Base-by-base conservation (phyloP, 2,888 invertebrate species). In the Drosophila colorata region DNA sequence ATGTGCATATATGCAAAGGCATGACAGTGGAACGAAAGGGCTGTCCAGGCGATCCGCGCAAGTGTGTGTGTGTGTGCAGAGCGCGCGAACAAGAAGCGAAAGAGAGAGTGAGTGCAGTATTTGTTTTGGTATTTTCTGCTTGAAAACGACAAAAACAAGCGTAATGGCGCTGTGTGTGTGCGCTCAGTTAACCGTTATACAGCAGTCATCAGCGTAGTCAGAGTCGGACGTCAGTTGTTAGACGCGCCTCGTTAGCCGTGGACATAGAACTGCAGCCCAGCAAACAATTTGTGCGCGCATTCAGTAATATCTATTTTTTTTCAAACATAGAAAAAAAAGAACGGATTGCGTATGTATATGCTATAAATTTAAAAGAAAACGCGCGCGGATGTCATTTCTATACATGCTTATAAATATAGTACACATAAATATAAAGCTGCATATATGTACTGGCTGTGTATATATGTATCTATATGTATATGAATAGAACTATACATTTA, bases 161-260 rank as follows among this genome's bases (percentile, higher is more conserved):
- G 52, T 16, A 25, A 35, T 55, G 52, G 43, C 33, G 38, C n/a
- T 47, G 14, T 52, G 31, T 43, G 13, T 48, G 35, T 58, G 44
- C 55, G 66, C 56, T 59, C 60, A 56, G 66, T 74, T 74, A 74
- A 74, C 72, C 72, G 72, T 72, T 72, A 72, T 72, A 68, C 52
- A 64, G 38, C 69, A 52, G 55, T 44, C 48, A 37, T 69, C 58
- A 66, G 66, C 61, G 75, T 59, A 52, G 72, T 73, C 73, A 65
- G 70, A 41, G 43, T 33, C 43, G 43, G 43, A 33, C 44, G 63
- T 66, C 78, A 79, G 80, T 80, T 67, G 74, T 80, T 74, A 73
- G 64, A 79, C 74, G 80, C 80, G 80, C 70, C 61, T 80, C 80
- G 80, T 63, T 70, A 64, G 78, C 58, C 59, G 81, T 85, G 82